These are phyloP conservation scores for Drosophila albomicans DNA, from an alignment of 1,140 invertebrate species.

Conservation along the genomic window DNA sequence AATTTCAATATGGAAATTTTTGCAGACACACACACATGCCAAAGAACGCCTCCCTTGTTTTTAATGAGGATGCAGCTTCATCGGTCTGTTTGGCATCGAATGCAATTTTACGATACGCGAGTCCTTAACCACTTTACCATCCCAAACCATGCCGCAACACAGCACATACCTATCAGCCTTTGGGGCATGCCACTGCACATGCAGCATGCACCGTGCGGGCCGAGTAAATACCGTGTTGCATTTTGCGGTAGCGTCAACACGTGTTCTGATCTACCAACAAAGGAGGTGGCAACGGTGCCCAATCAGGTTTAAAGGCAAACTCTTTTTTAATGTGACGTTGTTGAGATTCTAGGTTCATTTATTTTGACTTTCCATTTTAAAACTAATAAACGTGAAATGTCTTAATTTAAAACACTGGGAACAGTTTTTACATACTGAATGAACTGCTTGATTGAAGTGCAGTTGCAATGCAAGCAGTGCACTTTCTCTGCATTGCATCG, in stretches of 20 bases:
- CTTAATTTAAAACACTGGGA: neutral
- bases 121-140: conserved; percentile 26
- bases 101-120: conserved; percentile 43
- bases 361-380: neutral
- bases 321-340: neutral
- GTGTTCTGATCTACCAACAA: conserved; percentile 53
- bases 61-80: conserved; percentile 62
- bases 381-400: neutral
- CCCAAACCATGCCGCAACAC: neutral
- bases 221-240: conserved; percentile 32
- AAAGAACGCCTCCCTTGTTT: conserved; percentile 19
- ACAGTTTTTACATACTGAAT: neutral
- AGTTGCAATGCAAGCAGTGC: neutral
- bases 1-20: conserved; percentile 80
- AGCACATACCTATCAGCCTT: conserved; percentile 18
- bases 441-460: neutral
- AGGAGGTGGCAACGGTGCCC: conserved; percentile 3
- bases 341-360: neutral
- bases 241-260: conserved; percentile 73
- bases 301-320: neutral
- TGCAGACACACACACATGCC: conserved; percentile 17
- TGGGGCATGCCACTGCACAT: conserved; percentile 28
- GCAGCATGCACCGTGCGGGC: neutral
- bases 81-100: conserved; percentile 7
- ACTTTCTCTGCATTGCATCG: neutral